Base-by-base conservation (phyloP, 2,888 invertebrate genomes). In the Schizotus pectinicornis region DNA sequence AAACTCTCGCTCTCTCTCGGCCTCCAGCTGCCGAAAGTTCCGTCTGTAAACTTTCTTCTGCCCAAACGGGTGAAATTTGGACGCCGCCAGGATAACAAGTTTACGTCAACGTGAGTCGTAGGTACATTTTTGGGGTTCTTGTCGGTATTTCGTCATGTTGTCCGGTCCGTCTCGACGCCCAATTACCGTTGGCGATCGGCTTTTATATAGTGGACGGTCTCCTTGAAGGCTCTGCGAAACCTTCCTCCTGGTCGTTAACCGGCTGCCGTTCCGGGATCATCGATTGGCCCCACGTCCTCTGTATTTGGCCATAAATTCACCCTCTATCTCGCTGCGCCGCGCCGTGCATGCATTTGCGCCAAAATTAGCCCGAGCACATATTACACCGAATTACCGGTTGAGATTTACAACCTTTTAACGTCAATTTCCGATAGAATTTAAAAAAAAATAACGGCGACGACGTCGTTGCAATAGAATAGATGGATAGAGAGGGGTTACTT, bases 261-360 rank as follows among this genome's bases (percentile, higher is more conserved):
- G 33, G 50, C 7, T 34, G 50, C 41, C 41, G 51, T 51, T 51
- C 41, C 43, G 57, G 53, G 65, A 62, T 61, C 71, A 72, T 69
- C 68, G 71, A 72, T 74, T 69, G 69, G 67, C 64, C 62, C 63
- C 66, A 61, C 64, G 58, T 56, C 59, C 59, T 67, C 66, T 68
- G 56, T 68, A 67, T 67, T 65, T 67, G 67, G 62, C 69, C 69
- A 74, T 74, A 74, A 74, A 74, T 74, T 68, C 65, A 64, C 65
- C 62, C 67, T 67, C 69, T 70, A 72, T 66, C 72, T 67, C 64
- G 67, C 69, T 64, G 70, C 61, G 58, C 55, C 61, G 58, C 55
- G 62, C 63, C 61, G 59, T 70, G 70, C 70, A 70, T 71, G 73
- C 71, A 70, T 71, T 68, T 68, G 63, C 67, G 68, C 67, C 68